Percentiles rank a stretch among this genome's conserved stretches.
Conservation (phyloP, 2,113 vertebrate genomes). For the Catagonus wagneri region DNA sequence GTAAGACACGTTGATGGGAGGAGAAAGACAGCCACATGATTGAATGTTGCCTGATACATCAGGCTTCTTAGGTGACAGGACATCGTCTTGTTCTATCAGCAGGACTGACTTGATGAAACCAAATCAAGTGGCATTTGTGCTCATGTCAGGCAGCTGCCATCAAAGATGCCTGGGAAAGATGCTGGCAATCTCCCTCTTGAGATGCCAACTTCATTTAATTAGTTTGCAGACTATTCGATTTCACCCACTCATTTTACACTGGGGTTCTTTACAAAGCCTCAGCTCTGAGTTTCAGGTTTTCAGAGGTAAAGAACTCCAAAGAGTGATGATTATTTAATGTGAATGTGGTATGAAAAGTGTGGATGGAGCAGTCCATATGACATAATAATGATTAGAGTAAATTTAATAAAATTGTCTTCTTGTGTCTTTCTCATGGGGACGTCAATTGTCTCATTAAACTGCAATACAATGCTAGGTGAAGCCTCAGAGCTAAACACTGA, state of each 20-base stretch:
- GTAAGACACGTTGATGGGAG: background rate
- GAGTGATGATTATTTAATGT: background rate
- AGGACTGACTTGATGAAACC: background rate
- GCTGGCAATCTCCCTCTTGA: slow-evolving; percentile 52
- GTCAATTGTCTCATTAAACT: background rate
- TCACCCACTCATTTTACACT: background rate
- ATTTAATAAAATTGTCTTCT: slow-evolving; percentile 45
- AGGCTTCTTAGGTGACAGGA: slow-evolving; percentile 52
- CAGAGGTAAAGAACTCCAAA: background rate
- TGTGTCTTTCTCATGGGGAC: background rate
- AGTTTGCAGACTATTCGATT: slow-evolving; percentile 1
- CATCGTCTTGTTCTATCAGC: slow-evolving; percentile 52
- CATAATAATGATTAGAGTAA: slow-evolving; percentile 16
- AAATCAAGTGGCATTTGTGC: slow-evolving; percentile 47
- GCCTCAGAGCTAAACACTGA: background rate
- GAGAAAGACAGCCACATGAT: background rate
- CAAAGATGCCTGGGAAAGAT: slow-evolving; percentile 13
- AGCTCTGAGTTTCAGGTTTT: slow-evolving; percentile 11
- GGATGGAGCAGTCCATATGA: background rate
- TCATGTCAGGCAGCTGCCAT: slow-evolving; percentile 19
- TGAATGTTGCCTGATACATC: slow-evolving; percentile 43
- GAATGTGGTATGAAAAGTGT: background rate
- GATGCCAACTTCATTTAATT: slow-evolving; percentile 20
- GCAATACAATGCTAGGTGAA: background rate
- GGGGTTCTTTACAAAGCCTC: slow-evolving; percentile 42